phyloP scores from a whole-genome alignment of 2,888 invertebrate genomes.

The Micoletzkya japonica region DNA sequence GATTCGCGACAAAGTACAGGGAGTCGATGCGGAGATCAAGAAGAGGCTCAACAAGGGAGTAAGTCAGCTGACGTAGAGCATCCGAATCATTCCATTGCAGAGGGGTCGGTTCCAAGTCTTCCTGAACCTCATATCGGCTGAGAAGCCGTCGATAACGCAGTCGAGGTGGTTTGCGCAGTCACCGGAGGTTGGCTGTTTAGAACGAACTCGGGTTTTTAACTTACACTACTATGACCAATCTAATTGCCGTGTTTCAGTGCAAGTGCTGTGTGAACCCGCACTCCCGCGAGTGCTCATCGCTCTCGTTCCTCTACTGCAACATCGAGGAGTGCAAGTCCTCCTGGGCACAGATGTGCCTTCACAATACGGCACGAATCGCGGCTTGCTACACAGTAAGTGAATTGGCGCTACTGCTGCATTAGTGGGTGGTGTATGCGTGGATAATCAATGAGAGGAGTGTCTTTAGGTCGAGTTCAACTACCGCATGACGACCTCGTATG shows the following conservation, averaged over 20 bases:
- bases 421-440: no score
- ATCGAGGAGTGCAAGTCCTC: constrained; percentile 57
- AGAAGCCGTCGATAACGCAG: constrained; percentile 55
- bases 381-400: constrained; percentile 62
- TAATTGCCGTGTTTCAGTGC: constrained; percentile 33
- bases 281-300: constrained; percentile 35
- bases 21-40: constrained; percentile 60
- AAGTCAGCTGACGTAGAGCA: not conserved
- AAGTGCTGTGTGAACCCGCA: constrained; percentile 39
- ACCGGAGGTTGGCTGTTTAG: constrained; percentile 37
- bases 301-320: constrained; percentile 34
- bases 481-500: constrained; percentile 56
- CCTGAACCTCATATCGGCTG: constrained; percentile 58
- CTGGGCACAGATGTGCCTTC: constrained; percentile 62
- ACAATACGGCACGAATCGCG: constrained; percentile 59
- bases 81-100: constrained; percentile 37
- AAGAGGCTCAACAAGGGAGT: constrained; percentile 58
- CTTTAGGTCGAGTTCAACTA: constrained; percentile 48
- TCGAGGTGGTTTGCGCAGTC: constrained; percentile 57
- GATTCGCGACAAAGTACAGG: constrained; percentile 58
- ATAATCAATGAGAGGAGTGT: constrained; percentile 2
- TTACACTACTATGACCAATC: not conserved
- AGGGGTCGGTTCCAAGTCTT: constrained; percentile 63
- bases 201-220: not conserved
- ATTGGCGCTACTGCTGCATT: not conserved